Evolutionary conservation across 2,797 vertebrate genomes (phyloP).

Genomic region (Lagodon rhomboides): DNA sequence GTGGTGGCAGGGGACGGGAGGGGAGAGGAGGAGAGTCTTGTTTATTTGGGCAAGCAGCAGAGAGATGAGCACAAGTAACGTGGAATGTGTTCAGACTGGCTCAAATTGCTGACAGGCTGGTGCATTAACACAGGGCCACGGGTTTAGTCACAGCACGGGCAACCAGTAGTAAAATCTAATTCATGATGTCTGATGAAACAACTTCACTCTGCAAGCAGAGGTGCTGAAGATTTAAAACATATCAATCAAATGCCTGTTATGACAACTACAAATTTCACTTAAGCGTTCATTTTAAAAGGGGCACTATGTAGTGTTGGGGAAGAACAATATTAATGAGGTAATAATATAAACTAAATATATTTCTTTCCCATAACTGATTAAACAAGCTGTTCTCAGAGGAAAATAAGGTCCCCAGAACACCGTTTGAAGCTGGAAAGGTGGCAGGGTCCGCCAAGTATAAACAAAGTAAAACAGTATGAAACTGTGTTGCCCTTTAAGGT

Average conservation of each 20-base stretch:
- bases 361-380: too few species aligned
- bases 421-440: too few species aligned
- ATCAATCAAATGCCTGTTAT: constrained; percentile 4
- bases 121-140: neutral
- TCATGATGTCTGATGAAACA: neutral
- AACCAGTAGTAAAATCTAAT: constrained; percentile 1
- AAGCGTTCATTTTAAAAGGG: neutral
- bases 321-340: too few species aligned
- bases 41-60: constrained; percentile 45
- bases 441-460: too few species aligned
- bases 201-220: neutral
- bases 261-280: neutral
- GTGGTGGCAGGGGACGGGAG: neutral
- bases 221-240: neutral
- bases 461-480: too few species aligned
- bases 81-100: constrained; percentile 48
- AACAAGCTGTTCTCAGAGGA: too few species aligned
- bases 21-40: neutral
- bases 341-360: too few species aligned
- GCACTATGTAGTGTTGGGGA: too few species aligned
- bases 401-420: too few species aligned
- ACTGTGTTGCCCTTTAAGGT: too few species aligned
- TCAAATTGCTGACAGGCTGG: constrained; percentile 10
- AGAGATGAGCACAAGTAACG: constrained; percentile 12
- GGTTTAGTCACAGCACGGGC: constrained; percentile 16